These are phyloP conservation scores for Psix sp. DNA, from an alignment of 1,140 invertebrate genomes.

Conservation along the genomic window DNA sequence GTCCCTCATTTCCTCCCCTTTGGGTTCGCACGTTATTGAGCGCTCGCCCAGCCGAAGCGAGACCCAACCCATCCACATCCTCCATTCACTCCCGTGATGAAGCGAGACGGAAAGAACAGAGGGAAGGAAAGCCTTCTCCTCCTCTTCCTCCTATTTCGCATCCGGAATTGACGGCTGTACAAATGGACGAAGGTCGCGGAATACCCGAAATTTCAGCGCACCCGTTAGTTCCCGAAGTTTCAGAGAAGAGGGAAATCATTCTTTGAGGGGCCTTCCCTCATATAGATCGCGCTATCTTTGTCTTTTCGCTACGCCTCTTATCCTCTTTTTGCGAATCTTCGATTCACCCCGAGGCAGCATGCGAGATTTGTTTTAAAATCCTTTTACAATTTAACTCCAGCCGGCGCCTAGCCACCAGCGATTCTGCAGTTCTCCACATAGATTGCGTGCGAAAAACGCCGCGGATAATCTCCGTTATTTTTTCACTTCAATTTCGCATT, in stretches of 20 bases:
- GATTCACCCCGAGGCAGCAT: constrained; percentile 72
- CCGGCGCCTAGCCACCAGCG: constrained; percentile 11
- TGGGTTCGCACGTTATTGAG: constrained; percentile 78
- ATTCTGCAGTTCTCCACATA: constrained; percentile 59
- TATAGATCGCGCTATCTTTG: too few relatives aligned
- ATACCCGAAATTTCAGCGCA: neutral
- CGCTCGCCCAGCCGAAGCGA: constrained; percentile 77
- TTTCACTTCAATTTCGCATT: constrained; percentile 43
- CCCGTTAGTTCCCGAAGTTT: too few relatives aligned
- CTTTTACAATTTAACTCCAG: constrained; percentile 72
- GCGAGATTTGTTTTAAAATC: constrained; percentile 77
- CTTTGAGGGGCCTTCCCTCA: too few relatives aligned
- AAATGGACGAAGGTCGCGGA: constrained; percentile 30
- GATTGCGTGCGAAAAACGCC: constrained; percentile 69
- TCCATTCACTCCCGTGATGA: constrained; percentile 65
- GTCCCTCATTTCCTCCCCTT: constrained; percentile 72
- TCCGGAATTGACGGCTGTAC: constrained; percentile 34
- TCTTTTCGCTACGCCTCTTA: constrained; percentile 10
- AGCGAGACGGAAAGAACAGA: constrained; percentile 56
- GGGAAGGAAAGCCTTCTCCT: constrained; percentile 18
- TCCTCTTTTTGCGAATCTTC: constrained; percentile 63
- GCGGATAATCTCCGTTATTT: constrained; percentile 63
- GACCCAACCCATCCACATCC: constrained; percentile 75
- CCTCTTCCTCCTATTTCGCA: constrained; percentile 19
- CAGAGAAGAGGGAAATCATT: too few relatives aligned